These are phyloP conservation scores for Dusona sp. DNA, from an alignment of 2,888 invertebrate species.

Conservation along the genomic window DNA sequence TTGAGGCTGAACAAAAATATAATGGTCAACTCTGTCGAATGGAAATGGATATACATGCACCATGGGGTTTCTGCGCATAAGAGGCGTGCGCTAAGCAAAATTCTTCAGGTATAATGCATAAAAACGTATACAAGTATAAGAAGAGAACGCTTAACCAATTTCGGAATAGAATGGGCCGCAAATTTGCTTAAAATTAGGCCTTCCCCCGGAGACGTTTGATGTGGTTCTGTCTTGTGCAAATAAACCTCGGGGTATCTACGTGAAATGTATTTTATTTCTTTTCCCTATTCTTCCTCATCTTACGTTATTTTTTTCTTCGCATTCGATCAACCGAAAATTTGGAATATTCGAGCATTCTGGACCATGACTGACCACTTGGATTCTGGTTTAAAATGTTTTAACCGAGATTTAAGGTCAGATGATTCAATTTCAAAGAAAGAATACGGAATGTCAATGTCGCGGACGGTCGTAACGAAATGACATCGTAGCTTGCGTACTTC, in stretches of 20 bases:
- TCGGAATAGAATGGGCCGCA: constrained; percentile 71
- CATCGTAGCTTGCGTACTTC: background rate
- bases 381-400: background rate
- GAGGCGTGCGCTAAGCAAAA: constrained; percentile 41
- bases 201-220: constrained; percentile 31
- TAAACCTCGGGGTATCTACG: constrained; percentile 21
- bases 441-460: background rate
- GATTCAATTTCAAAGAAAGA: background rate
- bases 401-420: background rate
- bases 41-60: constrained; percentile 33
- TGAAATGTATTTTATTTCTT: background rate
- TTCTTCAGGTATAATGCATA: constrained; percentile 72
- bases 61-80: constrained; percentile 41
- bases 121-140: constrained; percentile 39
- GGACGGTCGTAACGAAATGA: background rate
- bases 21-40: constrained; percentile 60
- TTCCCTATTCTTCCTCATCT: background rate
- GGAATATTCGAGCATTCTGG: constrained; percentile 22
- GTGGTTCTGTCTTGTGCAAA: constrained; percentile 47
- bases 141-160: constrained; percentile 80
- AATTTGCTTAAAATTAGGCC: constrained; percentile 80
- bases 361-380: constrained; percentile 11
- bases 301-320: background rate
- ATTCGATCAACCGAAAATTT: constrained; percentile 54
- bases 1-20: constrained; percentile 27